Evolutionary conservation across 2,113 vertebrate species (phyloP).

Genomic region (Clarias gariepinus): DNA sequence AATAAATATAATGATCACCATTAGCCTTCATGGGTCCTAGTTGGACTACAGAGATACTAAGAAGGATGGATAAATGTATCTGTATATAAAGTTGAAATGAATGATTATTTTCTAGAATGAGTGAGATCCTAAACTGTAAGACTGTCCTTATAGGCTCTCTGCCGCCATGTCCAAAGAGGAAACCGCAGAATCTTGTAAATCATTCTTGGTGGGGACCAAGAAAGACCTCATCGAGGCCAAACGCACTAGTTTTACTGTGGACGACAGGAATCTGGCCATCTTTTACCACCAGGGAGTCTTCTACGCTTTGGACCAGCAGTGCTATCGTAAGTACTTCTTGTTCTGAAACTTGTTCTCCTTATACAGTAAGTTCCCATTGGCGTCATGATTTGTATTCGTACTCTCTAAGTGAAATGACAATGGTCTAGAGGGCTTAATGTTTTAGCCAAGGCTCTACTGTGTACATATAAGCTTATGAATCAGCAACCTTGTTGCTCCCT

Average conservation of each 20-base stretch:
- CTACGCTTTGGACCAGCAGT: constrained; percentile 87
- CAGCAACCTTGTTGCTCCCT: constrained; percentile 1
- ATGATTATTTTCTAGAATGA: not conserved
- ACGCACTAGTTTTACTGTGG: constrained; percentile 72
- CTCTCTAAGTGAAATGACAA: constrained; percentile 24
- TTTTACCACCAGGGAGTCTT: constrained; percentile 80
- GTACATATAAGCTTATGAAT: not conserved
- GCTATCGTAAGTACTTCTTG: constrained; percentile 84
- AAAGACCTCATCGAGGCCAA: constrained; percentile 77
- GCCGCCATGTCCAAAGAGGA: constrained; percentile 54
- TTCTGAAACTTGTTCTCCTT: not conserved
- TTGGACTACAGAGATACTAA: too few relatives aligned
- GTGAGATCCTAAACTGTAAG: not conserved
- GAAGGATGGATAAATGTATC: too few relatives aligned
- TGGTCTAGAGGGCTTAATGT: not conserved
- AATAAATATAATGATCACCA: too few relatives aligned
- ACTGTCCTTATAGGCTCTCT: not conserved
- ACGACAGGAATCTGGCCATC: constrained; percentile 82
- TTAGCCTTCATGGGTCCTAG: too few relatives aligned
- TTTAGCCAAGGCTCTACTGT: not conserved
- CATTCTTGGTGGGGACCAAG: constrained; percentile 77
- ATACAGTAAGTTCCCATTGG: not conserved
- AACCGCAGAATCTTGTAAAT: constrained; percentile 56
- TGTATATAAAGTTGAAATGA: not conserved
- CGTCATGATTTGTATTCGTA: not conserved